Percentiles rank a stretch among this genome's conserved stretches.
Conservation (phyloP, 2,888 invertebrate species). For the Mimumesa dahlbomi region DNA sequence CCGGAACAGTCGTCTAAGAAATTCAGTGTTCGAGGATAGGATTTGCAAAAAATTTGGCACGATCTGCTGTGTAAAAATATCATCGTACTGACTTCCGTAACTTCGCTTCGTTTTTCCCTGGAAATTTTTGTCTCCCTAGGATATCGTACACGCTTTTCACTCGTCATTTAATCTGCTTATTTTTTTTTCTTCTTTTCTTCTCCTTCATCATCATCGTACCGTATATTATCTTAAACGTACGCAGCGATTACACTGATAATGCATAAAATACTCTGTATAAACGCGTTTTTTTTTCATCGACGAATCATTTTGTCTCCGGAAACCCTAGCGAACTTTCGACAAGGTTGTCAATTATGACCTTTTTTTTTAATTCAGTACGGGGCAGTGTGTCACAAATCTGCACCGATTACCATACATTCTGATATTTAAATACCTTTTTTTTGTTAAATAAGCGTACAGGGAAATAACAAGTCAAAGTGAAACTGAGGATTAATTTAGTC, state of each 20-base stretch:
- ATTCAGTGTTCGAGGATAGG: constrained; percentile 41
- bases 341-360: constrained; percentile 23
- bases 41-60: constrained; percentile 73
- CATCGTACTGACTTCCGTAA: constrained; percentile 59
- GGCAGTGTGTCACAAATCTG: constrained; percentile 6
- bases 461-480: too few relatives aligned
- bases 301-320: constrained; percentile 27
- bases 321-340: constrained; percentile 42
- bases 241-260: constrained; percentile 55
- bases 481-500: too few relatives aligned
- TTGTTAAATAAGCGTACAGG: too few relatives aligned
- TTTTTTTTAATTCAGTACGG: constrained; percentile 2
- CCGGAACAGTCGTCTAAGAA: constrained; percentile 17
- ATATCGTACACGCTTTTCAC: constrained; percentile 28
- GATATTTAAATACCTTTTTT: too few relatives aligned
- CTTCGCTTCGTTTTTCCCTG: constrained; percentile 22
- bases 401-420: constrained; percentile 17
- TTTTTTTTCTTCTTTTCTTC: neutral
- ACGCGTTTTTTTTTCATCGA: constrained; percentile 34
- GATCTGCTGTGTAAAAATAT: constrained; percentile 72
- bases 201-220: constrained; percentile 15
- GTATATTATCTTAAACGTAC: constrained; percentile 49
- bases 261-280: constrained; percentile 60
- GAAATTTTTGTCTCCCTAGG: constrained; percentile 8
- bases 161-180: constrained; percentile 18